Conservation (phyloP, 2,113 vertebrate species). For the zebrafish (Danio rerio) region DNA sequence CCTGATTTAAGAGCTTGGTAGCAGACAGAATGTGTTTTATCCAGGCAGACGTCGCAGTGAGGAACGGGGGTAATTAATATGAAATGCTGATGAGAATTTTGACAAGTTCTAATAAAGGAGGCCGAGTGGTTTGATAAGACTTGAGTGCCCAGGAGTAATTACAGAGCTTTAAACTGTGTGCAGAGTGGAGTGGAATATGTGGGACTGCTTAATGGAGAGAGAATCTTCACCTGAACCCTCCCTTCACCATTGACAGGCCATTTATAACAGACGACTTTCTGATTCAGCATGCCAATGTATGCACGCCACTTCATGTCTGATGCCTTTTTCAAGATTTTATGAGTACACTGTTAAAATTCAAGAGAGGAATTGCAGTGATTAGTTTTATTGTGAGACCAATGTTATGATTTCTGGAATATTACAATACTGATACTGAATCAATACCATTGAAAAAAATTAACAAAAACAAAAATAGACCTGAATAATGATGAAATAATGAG, state of each 20-base stretch:
- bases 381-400: no score
- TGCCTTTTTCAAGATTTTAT: no score
- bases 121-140: slow-evolving; percentile 41
- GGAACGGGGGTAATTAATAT: slow-evolving; percentile 52
- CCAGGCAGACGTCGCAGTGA: slow-evolving; percentile 12
- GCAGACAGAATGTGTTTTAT: background rate
- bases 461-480: no score
- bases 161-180: slow-evolving; percentile 29
- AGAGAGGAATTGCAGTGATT: no score
- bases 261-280: slow-evolving; percentile 3
- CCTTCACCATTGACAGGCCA: slow-evolving; percentile 9
- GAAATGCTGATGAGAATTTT: slow-evolving; percentile 44
- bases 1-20: background rate
- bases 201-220: slow-evolving; percentile 22
- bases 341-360: no score
- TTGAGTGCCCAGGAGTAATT: slow-evolving; percentile 39
- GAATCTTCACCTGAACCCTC: slow-evolving; percentile 16
- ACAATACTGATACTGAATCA: no score
- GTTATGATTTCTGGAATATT: no score
- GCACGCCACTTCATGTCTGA: background rate
- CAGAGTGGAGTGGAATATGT: slow-evolving; percentile 7
- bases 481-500: no score
- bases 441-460: no score
- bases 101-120: slow-evolving; percentile 46
- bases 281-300: background rate